phyloP scores from a whole-genome alignment of 1,140 invertebrate genomes.

The Tribolium castaneum region DNA sequence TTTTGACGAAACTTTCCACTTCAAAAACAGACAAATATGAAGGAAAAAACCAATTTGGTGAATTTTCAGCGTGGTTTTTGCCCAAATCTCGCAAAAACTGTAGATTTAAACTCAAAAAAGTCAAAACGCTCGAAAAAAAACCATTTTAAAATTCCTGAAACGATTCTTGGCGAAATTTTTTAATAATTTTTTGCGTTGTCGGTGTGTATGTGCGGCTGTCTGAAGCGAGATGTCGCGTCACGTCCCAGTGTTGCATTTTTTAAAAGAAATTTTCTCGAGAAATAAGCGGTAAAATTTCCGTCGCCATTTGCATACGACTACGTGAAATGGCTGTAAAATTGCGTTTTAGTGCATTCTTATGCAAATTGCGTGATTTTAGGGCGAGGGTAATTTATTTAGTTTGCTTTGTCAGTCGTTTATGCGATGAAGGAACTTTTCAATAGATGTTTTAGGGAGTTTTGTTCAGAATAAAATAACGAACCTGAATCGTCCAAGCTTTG shows the following conservation, averaged over 20 bases:
- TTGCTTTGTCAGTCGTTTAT: slow-evolving; percentile 38
- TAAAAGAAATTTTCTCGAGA: not conserved
- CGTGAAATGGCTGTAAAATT: slow-evolving; percentile 18
- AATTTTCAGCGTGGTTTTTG: too few relatives aligned
- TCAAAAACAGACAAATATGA: too few relatives aligned
- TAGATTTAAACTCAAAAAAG: too few relatives aligned
- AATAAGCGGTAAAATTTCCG: not conserved
- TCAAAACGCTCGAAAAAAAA: too few relatives aligned
- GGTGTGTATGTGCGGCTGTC: not conserved
- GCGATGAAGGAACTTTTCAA: not conserved
- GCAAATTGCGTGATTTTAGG: slow-evolving; percentile 59
- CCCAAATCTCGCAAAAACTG: too few relatives aligned
- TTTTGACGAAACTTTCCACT: too few relatives aligned
- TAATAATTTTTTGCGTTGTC: too few relatives aligned
- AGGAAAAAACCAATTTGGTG: too few relatives aligned
- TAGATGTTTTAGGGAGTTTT: not conserved
- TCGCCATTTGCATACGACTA: not conserved
- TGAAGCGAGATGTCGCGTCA: not conserved
- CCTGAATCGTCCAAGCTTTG: slow-evolving; percentile 99
- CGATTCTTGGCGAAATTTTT: too few relatives aligned
- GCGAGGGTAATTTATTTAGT: slow-evolving; percentile 58
- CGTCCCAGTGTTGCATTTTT: not conserved
- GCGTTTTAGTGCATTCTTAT: slow-evolving; percentile 54
- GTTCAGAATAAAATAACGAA: slow-evolving; percentile 62
- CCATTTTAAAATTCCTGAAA: too few relatives aligned